Evolutionary conservation across 2,113 vertebrate genomes (phyloP), one percentile per base, ranked within the genome.

Genomic region (Cyphomyrus plagiostoma): DNA sequence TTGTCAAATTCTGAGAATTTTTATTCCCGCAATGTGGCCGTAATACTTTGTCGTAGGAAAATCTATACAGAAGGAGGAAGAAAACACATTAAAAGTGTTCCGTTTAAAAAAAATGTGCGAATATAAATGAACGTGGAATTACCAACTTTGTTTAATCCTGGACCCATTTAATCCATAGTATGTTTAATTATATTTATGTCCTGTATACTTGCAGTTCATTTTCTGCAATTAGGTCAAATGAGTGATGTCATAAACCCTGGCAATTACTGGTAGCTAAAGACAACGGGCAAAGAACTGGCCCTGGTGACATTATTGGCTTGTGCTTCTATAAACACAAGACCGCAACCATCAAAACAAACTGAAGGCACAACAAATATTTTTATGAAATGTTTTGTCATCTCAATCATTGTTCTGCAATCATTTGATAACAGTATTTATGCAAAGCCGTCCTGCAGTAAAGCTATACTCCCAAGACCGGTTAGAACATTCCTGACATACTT

Each of bases 401-500:
- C 49, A 45, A 85, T 90, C 42, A 86, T 9, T 26, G 13, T 87
- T 46, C 84, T 50, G 45, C 11, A 13, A 88, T 49, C 89, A 84
- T 70, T 45, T 74, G 58, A 87, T n/a, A 86, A 21, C 17, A 50
- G 39, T 42, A 45, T 89, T 89, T 86, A 46, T 90, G 83, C 45
- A 45, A 74, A 87, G 39, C 49, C 46, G 39, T 87, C 17, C 70
- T 83, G 39, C 66, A 21, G 26, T 86, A 30, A 9, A 39, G 23
- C 39, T 21, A 48, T 86, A 89, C 77, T 87, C 30, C 66, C 50
- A 58, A 87, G 77, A 62, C 35, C 80, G 83, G 48, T 62, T n/a
- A 39, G 82, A 89, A 90, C 88, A 89, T 89, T 90, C 88, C 48
- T 42, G 2, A 39, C 66, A 89, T 89, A 86, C 82, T 89, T 90